Percentiles rank a stretch among this genome's conserved stretches.
These are phyloP conservation scores for Varecia variegata DNA, from an alignment of 2,797 vertebrate species.

Conservation along the genomic window DNA sequence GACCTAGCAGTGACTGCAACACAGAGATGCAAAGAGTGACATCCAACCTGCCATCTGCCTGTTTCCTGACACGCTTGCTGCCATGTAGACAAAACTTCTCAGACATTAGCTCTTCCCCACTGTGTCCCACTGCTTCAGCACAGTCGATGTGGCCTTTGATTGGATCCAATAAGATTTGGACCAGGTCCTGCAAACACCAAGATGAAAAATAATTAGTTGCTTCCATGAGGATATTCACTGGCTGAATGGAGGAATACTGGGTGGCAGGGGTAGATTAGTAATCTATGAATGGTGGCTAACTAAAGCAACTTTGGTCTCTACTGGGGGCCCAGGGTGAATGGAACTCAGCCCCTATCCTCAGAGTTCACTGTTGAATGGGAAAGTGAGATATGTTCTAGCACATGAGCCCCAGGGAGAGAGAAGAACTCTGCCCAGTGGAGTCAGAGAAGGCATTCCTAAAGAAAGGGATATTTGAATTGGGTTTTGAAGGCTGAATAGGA, in stretches of 20 bases:
- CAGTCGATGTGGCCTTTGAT: neutral
- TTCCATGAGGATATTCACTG: neutral
- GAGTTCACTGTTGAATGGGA: neutral
- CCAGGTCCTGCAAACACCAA: neutral
- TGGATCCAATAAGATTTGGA: slow-evolving; percentile 9
- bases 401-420: neutral
- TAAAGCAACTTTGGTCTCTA: neutral
- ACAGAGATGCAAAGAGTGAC: neutral
- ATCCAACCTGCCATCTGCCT: slow-evolving; percentile 46
- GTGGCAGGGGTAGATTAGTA: neutral
- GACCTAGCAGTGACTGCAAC: neutral
- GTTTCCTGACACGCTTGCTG: slow-evolving; percentile 38
- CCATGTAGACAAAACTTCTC: slow-evolving; percentile 13
- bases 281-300: neutral
- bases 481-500: slow-evolving; percentile 10
- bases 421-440: neutral
- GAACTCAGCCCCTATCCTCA: neutral
- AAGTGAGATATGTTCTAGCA: neutral
- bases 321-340: neutral
- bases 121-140: neutral
- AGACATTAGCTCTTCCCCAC: neutral
- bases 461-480: neutral
- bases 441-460: neutral
- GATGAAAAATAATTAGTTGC: neutral
- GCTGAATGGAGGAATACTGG: neutral